Evolutionary conservation across 2,113 vertebrate species (phyloP), one percentile per base, ranked within the genome.

Genomic region (Oncorhynchus keta): DNA sequence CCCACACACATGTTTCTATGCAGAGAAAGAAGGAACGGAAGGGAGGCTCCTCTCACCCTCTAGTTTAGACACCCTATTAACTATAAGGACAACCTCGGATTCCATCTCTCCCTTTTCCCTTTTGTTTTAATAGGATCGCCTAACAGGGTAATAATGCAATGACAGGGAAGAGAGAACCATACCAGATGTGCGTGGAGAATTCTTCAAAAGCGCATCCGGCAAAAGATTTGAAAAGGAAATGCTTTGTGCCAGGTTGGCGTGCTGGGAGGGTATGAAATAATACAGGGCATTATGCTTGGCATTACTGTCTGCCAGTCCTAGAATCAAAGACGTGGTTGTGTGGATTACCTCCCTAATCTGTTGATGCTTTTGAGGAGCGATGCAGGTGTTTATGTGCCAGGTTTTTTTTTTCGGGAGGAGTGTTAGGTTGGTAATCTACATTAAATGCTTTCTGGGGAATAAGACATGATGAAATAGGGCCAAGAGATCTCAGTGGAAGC

Each of bases 301-400:
- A 64, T 86, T 79, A 75, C 57, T 83, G 87, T 68, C 86, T 92
- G 91, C 92, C 92, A 93, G 91, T 83, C 78, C 83, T 78, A 80
- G 82, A 92, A 92, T 92, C 89, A 91, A 90, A 93, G 90, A 83
- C 85, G 89, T 91, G 89, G 91, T 92, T 91, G 87, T 90, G 89
- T 90, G 90, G 92, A 93, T 93, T 93, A 92, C 88, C 87, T 84
- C 80, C 88, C 89, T 92, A 91, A 93, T 92, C 92, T 93, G 89
- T 87, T 92, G 91, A 91, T 90, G 87, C 89, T 85, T 91, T 90
- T 90, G 88, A 91, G 89, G 85, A 82, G 85, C 87, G 90, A 90
- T 88, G 87, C 90, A 91, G 90, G 90, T 91, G 89, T 88, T 89
- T 87, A 88, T 90, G 90, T 92, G 91, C 91, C 90, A 92, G 88